Conservation (phyloP, 1,140 invertebrate genomes). For the Neodiprion pinetum region DNA sequence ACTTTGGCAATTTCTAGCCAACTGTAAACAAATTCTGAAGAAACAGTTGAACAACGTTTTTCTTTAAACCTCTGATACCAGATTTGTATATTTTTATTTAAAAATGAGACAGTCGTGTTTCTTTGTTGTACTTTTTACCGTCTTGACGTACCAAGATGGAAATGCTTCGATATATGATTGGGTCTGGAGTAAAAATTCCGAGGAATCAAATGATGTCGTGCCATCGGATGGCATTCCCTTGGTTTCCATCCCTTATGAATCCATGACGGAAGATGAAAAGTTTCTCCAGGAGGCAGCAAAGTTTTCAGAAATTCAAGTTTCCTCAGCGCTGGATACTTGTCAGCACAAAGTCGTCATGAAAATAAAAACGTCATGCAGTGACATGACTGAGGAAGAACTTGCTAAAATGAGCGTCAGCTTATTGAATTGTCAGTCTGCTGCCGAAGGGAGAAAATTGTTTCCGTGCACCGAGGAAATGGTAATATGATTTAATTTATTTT, state of each 20-base stretch:
- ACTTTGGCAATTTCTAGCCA: too few relatives aligned
- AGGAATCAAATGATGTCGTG: conserved; percentile 33
- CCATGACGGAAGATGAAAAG: conserved; percentile 69
- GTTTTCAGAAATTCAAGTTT: conserved; percentile 63
- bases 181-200: conserved; percentile 44
- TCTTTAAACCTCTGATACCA: too few relatives aligned
- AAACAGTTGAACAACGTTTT: too few relatives aligned
- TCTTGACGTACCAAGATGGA: neutral
- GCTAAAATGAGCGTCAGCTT: conserved; percentile 73
- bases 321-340: conserved; percentile 70
- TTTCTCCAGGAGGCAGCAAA: conserved; percentile 70
- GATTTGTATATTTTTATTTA: neutral
- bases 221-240: conserved; percentile 50
- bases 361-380: conserved; percentile 65
- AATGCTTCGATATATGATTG: conserved; percentile 47
- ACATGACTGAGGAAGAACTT: conserved; percentile 71
- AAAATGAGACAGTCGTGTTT: neutral
- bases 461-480: conserved; percentile 71
- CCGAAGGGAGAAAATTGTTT: conserved; percentile 68
- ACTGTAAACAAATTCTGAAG: too few relatives aligned
- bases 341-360: conserved; percentile 72
- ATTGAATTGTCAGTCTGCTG: conserved; percentile 73
- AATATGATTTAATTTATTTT: conserved; percentile 33
- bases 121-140: neutral
- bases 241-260: conserved; percentile 66